Conservation (phyloP, 1,140 invertebrate genomes). For the Vanessa tameamea region DNA sequence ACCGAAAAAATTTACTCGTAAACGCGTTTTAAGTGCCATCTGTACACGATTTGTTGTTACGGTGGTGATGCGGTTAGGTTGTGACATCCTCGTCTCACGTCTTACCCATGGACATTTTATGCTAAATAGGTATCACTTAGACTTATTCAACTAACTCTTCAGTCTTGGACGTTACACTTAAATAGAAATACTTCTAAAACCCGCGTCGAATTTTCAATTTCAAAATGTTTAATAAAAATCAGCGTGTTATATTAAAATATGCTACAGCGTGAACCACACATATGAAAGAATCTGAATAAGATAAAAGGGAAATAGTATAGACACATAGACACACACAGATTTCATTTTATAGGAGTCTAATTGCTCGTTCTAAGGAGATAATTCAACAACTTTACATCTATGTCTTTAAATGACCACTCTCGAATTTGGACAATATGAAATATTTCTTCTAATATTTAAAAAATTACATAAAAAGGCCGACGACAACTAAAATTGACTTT, state of each 20-base stretch:
- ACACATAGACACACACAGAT: conserved; percentile 60
- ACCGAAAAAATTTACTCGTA: conserved; percentile 54
- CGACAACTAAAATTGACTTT: not conserved
- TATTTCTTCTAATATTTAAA: conserved; percentile 62
- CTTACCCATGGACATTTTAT: conserved; percentile 78
- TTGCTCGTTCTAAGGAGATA: conserved; percentile 52
- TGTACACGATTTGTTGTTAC: conserved; percentile 29
- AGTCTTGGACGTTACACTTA: conserved; percentile 80
- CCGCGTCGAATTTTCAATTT: conserved; percentile 73
- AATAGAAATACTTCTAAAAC: conserved; percentile 78
- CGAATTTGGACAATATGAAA: conserved; percentile 56
- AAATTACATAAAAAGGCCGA: conserved; percentile 51
- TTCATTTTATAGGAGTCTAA: conserved; percentile 49
- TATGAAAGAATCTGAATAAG: conserved; percentile 48
- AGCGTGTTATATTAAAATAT: conserved; percentile 52
- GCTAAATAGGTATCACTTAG: conserved; percentile 78
- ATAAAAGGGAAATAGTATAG: conserved; percentile 47
- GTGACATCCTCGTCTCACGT: conserved; percentile 55
- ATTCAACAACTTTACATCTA: conserved; percentile 58
- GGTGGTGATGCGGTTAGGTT: conserved; percentile 34
- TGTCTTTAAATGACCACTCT: conserved; percentile 54
- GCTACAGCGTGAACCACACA: conserved; percentile 56
- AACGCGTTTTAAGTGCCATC: conserved; percentile 50
- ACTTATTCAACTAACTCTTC: conserved; percentile 79
- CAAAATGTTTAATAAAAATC: conserved; percentile 53